Evolutionary conservation across 2,113 vertebrate species (phyloP).

Genomic region (Xyliphius kryptos): DNA sequence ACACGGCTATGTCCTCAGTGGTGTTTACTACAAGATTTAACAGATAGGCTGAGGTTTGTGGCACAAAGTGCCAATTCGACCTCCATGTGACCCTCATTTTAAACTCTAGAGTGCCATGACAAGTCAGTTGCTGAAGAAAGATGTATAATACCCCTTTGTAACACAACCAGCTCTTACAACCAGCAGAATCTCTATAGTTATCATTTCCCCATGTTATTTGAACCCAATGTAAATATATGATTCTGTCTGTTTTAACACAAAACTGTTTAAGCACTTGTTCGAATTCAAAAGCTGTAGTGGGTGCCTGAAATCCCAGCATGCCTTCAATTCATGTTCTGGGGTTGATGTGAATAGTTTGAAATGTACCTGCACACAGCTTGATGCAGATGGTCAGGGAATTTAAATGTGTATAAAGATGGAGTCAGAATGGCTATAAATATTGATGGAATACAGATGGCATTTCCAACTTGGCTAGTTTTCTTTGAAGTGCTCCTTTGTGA

Average conservation of each 20-base stretch:
- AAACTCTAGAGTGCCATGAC: not conserved
- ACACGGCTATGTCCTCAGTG: not conserved
- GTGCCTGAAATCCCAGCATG: no score
- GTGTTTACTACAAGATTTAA: not conserved
- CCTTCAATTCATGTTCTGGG: no score
- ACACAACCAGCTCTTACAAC: no score
- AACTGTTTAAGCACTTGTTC: no score
- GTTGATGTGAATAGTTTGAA: not conserved
- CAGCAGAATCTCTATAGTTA: no score
- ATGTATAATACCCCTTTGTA: no score
- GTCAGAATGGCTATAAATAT: not conserved
- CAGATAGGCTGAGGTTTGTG: not conserved
- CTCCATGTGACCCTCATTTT: not conserved
- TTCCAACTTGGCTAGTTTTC: not conserved
- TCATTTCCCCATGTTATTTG: no score
- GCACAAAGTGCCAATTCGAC: not conserved
- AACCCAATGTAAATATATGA: no score
- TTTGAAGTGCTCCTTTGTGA: not conserved
- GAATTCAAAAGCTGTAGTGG: no score
- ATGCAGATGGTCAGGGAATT: not conserved
- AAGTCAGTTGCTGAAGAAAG: not conserved
- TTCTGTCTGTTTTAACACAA: no score
- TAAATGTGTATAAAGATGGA: not conserved
- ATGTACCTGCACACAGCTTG: not conserved
- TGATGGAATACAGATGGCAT: not conserved